phyloP scores from a whole-genome alignment of 1,140 invertebrate species.

The Platyscapa corneri region DNA sequence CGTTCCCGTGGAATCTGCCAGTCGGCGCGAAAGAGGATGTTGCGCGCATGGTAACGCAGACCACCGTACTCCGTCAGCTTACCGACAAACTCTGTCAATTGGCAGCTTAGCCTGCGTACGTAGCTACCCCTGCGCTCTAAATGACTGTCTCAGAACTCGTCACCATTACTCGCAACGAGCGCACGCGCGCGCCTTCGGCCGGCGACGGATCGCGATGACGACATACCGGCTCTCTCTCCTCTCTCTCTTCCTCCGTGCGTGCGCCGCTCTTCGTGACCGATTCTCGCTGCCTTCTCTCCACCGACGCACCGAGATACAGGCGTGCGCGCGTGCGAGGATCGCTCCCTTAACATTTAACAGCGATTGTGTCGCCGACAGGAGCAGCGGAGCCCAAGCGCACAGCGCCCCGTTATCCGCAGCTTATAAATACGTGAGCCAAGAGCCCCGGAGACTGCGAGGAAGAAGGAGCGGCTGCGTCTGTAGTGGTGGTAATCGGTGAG shows the following conservation, averaged over 20 bases:
- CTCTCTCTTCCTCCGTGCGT: background rate
- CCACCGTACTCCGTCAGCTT: background rate
- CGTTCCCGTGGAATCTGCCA: background rate
- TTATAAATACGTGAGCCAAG: constrained; percentile 5
- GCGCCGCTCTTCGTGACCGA: constrained; percentile 17
- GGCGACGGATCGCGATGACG: background rate
- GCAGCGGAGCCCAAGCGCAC: background rate
- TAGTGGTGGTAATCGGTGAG: background rate
- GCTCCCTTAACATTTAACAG: background rate
- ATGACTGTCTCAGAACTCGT: background rate
- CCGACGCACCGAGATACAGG: constrained; percentile 15
- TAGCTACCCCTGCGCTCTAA: background rate
- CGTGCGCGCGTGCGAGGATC: constrained; percentile 11
- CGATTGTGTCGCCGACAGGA: background rate
- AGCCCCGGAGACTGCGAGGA: background rate
- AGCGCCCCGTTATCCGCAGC: background rate
- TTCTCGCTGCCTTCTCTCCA: constrained; percentile 8
- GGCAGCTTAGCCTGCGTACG: no score
- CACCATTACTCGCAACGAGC: background rate
- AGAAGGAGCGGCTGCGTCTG: background rate
- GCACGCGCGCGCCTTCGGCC: background rate
- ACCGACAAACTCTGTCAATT: no score
- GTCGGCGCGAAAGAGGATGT: constrained; percentile 23
- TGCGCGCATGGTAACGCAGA: background rate
- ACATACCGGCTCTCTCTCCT: constrained; percentile 15